Evolutionary conservation across 2,888 invertebrate genomes (phyloP).

Genomic region (Rhabditophanes sp.): DNA sequence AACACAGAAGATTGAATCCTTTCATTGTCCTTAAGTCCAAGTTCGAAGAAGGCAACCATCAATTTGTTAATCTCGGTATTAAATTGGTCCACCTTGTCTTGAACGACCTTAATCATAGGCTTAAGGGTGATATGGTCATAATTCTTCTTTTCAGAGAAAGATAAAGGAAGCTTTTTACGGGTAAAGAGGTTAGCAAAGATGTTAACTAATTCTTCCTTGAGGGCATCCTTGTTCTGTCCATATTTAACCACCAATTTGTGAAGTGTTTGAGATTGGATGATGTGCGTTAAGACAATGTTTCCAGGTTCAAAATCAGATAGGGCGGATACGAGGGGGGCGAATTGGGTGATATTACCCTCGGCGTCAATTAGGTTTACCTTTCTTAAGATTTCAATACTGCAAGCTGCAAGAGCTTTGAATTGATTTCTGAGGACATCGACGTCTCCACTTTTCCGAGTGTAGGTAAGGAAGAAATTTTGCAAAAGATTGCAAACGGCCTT

Average conservation of each 20-base stretch:
- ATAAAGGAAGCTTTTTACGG: conserved; percentile 23
- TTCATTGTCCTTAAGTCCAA: background rate
- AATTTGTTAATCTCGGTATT: conserved; percentile 22
- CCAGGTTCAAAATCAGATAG: conserved; percentile 28
- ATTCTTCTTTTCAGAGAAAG: conserved; percentile 17
- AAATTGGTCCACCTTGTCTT: conserved; percentile 20
- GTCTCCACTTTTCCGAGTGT: conserved; percentile 7
- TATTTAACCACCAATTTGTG: conserved; percentile 22
- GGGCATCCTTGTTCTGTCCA: conserved; percentile 7
- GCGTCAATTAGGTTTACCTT: too few species aligned
- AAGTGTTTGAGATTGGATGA: conserved; percentile 32
- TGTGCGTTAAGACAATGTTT: conserved; percentile 33
- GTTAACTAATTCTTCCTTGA: conserved; percentile 22
- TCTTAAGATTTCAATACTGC: conserved; percentile 8
- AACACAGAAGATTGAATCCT: conserved; percentile 10
- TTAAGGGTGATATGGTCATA: conserved; percentile 14
- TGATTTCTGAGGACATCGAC: too few species aligned
- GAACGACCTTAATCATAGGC: conserved; percentile 14
- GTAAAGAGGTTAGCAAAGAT: conserved; percentile 37
- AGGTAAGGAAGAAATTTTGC: conserved; percentile 4
- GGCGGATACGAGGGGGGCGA: conserved; percentile 28
- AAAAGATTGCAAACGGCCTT: conserved; percentile 6
- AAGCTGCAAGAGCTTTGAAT: too few species aligned
- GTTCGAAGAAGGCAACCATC: conserved; percentile 23
- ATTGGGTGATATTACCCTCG: conserved; percentile 29